Base-by-base conservation (phyloP, 2,797 vertebrate species). In the Momotus momota region DNA sequence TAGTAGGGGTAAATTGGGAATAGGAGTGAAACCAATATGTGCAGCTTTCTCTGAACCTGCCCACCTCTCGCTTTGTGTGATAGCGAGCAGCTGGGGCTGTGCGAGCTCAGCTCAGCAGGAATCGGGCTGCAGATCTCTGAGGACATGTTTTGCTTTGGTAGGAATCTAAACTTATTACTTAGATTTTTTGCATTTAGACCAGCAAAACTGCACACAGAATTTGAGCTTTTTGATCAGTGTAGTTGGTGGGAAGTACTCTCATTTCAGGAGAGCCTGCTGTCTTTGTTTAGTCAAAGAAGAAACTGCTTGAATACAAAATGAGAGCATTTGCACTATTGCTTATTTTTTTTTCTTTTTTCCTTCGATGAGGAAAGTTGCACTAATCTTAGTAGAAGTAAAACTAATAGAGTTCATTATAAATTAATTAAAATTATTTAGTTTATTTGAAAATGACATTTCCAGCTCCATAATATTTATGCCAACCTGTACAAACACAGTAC, bases 1-100 rank as follows among this genome's bases (percentile, higher is more conserved):
- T 29, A 88, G 85, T 80, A 81, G 85, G 89, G 82, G 75, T 92
- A 84, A 94, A 94, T 96, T 86, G 79, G 93, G 88, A 96, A 96
- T 84, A 91, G 70, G 46, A 95, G 46, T 81, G 85, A 95, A 93
- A 79, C 58, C 93, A 94, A 10, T 91, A 86, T 93, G 85, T 83
- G 80, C 91, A 79, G 54, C 65, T 86, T 96, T 94, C 77, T 91
- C 75, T 90, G 87, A 93, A 86, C 77, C 82, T 92, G 57, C 84
- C 92, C 51, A 92, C 88, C 43, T 93, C 49, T 86, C 82, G 46
- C 57, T 93, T 66, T 58, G 69, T 94, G 69, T n/a, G 33, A 69
- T 41, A 69, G 9, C 60, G 62, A 93, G 79, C 65, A 88, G 45
- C 87, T 93, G 83, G 46, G 72, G 45, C 91, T 94, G 41, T 81